Base-by-base conservation (phyloP, 2,888 invertebrate genomes). In the Drosophila kokeensis region DNA sequence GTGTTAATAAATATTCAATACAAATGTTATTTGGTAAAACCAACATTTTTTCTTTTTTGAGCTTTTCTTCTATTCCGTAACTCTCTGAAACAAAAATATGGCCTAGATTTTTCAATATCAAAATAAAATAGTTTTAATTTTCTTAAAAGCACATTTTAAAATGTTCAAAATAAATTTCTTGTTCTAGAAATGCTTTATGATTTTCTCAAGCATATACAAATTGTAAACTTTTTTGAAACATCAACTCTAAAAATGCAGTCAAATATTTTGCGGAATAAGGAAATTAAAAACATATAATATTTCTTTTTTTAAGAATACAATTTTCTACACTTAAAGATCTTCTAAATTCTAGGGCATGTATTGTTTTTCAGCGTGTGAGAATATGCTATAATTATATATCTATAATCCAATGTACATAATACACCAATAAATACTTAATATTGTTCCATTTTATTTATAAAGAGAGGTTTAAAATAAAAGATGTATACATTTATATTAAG, bases 11-110 rank as follows among this genome's bases (percentile, higher is more conserved):
- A 38, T 29, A 38, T 42, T 18, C 27, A 30, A 5, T 38, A 24
- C 0, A 52, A 48, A 10, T 55, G 27, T 55, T 40, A 50, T 54
- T 69, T 79, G 82, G 77, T 81, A 30, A 52, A 81, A 81, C 77
- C 81, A 76, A 76, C 21, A 34, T 11, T 50, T 32, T 24, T 78
- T 49, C 10, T 45, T 45, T 60, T 57, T 52, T 55, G n/a, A 29
- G 6, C 3, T 18, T 50, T 34, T 34, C 5, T 45, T 15, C 7
- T 24, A 45, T 8, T 24, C 15, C 15, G 24, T 8, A 24, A 8
- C 24, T 8, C 45, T 24, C 15, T 24, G 8, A 15, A 45, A 24
- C 15, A 24, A 24, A 15, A 45, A 24, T 24, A 15, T 42, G 40
- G 11, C 42, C 42, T 6, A 21, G 21, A 21, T 21, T 42, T 21